Conservation (phyloP, 2,797 vertebrate genomes). For the Pelochelys cantorii region DNA sequence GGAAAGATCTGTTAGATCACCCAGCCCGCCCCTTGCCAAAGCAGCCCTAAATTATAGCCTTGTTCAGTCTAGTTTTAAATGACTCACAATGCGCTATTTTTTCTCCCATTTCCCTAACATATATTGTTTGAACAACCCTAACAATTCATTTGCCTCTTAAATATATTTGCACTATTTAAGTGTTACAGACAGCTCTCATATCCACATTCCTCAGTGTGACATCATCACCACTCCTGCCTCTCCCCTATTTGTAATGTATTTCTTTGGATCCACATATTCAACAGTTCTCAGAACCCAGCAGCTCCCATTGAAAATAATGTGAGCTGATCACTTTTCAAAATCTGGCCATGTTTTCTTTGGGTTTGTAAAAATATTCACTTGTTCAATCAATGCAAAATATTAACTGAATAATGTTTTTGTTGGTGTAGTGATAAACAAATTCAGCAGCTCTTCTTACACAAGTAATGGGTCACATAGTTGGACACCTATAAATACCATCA, state of each 20-base stretch:
- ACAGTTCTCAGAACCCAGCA: background rate
- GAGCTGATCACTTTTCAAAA: background rate
- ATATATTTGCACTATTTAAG: background rate
- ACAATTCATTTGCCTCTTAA: background rate
- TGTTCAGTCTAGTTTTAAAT: background rate
- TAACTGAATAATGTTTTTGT: background rate
- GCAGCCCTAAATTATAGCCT: background rate
- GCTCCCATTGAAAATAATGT: background rate
- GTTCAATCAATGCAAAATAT: background rate
- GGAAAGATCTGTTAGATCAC: background rate
- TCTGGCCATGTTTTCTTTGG: background rate
- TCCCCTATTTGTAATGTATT: background rate
- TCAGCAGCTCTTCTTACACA: background rate
- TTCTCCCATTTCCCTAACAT: slow-evolving; percentile 18
- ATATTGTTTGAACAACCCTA: background rate
- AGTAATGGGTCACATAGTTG: background rate
- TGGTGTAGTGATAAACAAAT: rapidly evolving
- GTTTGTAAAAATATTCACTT: background rate
- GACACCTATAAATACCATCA: background rate
- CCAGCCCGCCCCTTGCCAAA: background rate
- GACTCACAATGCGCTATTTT: background rate
- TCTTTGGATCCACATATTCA: background rate
- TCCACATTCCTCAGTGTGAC: background rate
- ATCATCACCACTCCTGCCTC: background rate
- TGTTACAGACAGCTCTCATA: background rate